Base-by-base conservation (phyloP, 2,888 invertebrate genomes). In the Eucriotettix oculatus region DNA sequence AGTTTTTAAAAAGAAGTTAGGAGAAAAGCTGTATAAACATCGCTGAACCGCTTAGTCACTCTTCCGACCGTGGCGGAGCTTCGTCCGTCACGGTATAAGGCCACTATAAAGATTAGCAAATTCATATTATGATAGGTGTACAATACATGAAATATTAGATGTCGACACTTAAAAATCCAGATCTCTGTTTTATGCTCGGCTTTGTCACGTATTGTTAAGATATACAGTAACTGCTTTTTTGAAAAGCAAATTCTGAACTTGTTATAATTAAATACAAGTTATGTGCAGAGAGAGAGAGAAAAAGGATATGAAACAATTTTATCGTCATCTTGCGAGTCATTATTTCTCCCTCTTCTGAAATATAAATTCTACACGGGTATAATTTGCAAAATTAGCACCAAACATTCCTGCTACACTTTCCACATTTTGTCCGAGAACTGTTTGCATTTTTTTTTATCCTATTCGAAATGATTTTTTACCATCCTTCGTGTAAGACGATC, bases 31-130 rank as follows among this genome's bases (percentile, higher is more conserved):
- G 55, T 55, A 41, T 55, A 55, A 41, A 55, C 11, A 55, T 41
- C 40, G 55, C 40, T 41, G 55, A n/a, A 40, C 17, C 41, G 55
- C 55, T n/a, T 41, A 55, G 41, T 40, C 42, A 16, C 17, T n/a
- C 17, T 14, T 17, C 14, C 16, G 12, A 55, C 11, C 55, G 41
- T 41, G 9, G n/a, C 40, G n/a, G 14, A 29, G 11, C 2, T 14
- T 10, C 40, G 11, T 55, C 40, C 42, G 60, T 59, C 58, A 59
- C 55, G 61, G 52, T 58, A 41, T 63, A 63, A 63, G 63, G 63
- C 63, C 63, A 63, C 63, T 63, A 61, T 59, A 59, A 61, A 61
- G 58, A 60, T 61, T 60, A 60, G 61, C 60, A 57, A 58, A 58
- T 60, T 60, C 54, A 58, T 56, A 60, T 60, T 29, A 29, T 29